phyloP scores from a whole-genome alignment of 2,113 vertebrate species.

The Pluvianellus socialis region DNA sequence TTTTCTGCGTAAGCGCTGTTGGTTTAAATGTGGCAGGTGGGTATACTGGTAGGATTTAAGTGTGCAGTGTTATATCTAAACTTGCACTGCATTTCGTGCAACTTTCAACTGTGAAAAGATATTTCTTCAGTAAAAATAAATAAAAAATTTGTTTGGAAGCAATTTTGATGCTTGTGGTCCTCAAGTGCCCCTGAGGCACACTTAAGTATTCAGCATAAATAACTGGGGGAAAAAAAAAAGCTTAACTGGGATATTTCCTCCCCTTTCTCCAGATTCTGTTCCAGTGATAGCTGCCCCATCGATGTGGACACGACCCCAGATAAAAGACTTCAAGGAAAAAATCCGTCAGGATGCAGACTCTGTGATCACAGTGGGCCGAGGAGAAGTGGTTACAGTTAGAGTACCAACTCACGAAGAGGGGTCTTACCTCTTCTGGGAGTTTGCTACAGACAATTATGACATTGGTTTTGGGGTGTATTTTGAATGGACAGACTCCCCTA shows the following conservation, averaged over 20 bases:
- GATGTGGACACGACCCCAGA: slow-evolving; percentile 99
- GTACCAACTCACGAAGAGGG: slow-evolving; percentile 98
- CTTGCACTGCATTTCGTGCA: neutral
- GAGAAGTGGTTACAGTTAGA: slow-evolving; percentile 96
- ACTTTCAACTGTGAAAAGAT: neutral
- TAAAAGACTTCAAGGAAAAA: slow-evolving; percentile 98
- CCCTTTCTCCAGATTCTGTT: slow-evolving; percentile 77
- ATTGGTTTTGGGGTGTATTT: slow-evolving; percentile 99
- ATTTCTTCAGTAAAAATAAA: neutral
- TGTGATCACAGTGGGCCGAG: slow-evolving; percentile 96
- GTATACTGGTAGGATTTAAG: neutral
- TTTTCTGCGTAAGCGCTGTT: neutral
- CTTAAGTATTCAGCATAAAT: neutral
- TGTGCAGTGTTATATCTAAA: neutral
- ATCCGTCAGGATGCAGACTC: slow-evolving; percentile 97
- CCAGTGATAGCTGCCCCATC: slow-evolving; percentile 95
- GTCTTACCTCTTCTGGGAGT: slow-evolving; percentile 99
- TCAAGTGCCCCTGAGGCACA: neutral
- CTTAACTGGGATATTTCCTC: neutral
- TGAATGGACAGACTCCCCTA: slow-evolving; percentile 97
- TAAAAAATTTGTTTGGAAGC: neutral
- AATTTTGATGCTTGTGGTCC: neutral
- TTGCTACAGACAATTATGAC: slow-evolving; percentile 98
- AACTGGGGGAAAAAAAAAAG: neutral
- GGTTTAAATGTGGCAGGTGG: neutral